Evolutionary conservation across 1,140 invertebrate genomes (phyloP).

Genomic region (Ceratina calcarata): DNA sequence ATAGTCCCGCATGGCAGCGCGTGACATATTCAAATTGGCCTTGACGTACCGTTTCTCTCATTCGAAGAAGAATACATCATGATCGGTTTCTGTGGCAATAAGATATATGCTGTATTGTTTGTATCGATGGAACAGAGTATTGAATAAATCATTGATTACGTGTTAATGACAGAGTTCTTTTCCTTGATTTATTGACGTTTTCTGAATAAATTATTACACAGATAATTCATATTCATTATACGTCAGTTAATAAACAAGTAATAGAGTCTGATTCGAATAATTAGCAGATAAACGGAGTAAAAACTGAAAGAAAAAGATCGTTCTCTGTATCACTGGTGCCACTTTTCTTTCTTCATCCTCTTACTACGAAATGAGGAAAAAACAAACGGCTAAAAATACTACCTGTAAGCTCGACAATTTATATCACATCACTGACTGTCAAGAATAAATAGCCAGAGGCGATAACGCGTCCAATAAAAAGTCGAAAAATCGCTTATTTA

Average conservation of each 20-base stretch:
- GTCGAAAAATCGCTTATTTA: slow-evolving; percentile 21
- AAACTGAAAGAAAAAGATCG: not conserved
- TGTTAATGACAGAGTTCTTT: too few relatives aligned
- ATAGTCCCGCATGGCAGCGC: not conserved
- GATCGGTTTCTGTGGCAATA: too few relatives aligned
- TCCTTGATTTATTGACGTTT: too few relatives aligned
- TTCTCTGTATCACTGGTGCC: too few relatives aligned
- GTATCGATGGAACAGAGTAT: not conserved
- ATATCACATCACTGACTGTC: not conserved
- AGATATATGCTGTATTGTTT: not conserved
- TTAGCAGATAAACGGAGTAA: too few relatives aligned
- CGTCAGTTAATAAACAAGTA: too few relatives aligned
- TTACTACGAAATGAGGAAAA: too few relatives aligned
- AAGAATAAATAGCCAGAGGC: slow-evolving; percentile 15
- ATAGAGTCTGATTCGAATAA: too few relatives aligned
- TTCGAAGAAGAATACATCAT: not conserved
- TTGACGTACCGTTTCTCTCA: not conserved
- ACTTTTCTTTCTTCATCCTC: too few relatives aligned
- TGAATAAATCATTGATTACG: not conserved
- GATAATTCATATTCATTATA: too few relatives aligned
- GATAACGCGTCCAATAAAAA: slow-evolving; percentile 13
- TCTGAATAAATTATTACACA: too few relatives aligned
- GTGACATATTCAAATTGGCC: slow-evolving; percentile 15
- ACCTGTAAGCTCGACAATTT: not conserved
- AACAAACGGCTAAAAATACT: not conserved